Evolutionary conservation across 2,797 vertebrate species (phyloP), one percentile per base, ranked within the genome.

Genomic region (Botia almorhae): DNA sequence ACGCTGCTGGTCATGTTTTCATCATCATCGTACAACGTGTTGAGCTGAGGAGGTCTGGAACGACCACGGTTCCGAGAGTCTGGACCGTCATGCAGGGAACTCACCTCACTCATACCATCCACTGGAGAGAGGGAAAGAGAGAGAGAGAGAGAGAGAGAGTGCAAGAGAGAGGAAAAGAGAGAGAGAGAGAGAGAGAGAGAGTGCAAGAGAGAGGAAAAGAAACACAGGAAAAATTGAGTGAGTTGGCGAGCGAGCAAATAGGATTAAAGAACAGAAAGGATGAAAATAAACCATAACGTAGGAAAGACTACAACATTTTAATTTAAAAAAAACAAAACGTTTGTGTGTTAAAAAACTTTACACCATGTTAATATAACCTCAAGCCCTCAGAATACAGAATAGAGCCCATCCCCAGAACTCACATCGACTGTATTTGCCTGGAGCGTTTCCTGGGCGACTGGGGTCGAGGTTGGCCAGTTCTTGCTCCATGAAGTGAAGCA

Each of bases 401-500:
- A 80, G 72, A 53, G 7, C 63, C 50, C 46, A 39, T 26, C 19
- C 51, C 61, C 83, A 81, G 33, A 51, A 92, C 94, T 95, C 84
- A 98, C 96, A 72, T 71, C 94, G 94, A 61, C 92, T 95, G 87
- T 92, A 92, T 56, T 90, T 90, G 73, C 90, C 87, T 58, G 85
- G 87, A 12, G 84, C 36, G 55, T 93, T 93, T 1, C 88, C 90
- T 0, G 95, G 94, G 53, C 92, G 90, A 19, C 92, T 91, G 1
- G 95, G 96, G 75, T 98, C 96, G 11, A 98, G 87, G 82, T 96
- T 96, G 36, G 96, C 96, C 60, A 98, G 91, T 81, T 98, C 96
- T 76, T 91, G 92, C 88, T 98, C 96, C 96, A 97, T 95, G 60
- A 97, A 98, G 86, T 97, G 96, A 51, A 97, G 93, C 58, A 97